Evolutionary conservation across 2,113 vertebrate genomes (phyloP), one percentile per base, ranked within the genome.

Genomic region (Hemiprocne comata): DNA sequence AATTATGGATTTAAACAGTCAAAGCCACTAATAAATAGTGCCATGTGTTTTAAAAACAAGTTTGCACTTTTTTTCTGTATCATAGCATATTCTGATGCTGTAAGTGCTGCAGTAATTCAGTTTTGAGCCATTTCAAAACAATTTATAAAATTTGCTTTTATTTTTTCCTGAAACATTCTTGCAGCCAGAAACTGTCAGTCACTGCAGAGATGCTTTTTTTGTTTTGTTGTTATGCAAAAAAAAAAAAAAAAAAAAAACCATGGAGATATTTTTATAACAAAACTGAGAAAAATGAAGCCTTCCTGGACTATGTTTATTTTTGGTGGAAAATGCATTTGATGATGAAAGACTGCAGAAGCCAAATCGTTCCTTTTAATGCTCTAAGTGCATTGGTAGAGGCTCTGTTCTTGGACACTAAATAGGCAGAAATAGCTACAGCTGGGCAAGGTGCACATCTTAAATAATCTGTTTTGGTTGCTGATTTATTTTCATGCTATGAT

Each of bases 111-210:
- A 65, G 33, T 65, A 75, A 50, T 67, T 89, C 31, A 61, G 66
- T 21, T 7, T 40, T 66, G 24, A 85, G 13, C 17, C 40, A 57
- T 57, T 89, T 76, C 36, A 82, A 81, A 86, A 42, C 7, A 7
- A 44, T 72, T 93, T 82, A 29, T 67, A 85, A 62, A 62, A 11
- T 67, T 78, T 81, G 12, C 6, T 84, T 74, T 67, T 75, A 40
- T 74, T 93, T 94, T 94, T 67, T 38, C 33, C 48, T 81, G 42
- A 77, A 92, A 83, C 34, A 15, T 13, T 62, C 26, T 74, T 86
- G 28, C 29, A 89, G 40, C 1, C 33, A 88, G 46, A 80, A 80
- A 21, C 34, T 89, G 11, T 67, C 64, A 8, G 6, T 80, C 10
- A 66, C 23, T 38, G 18, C 25, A 42, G 2, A 81, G 29, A 77